Base-by-base conservation (phyloP, 2,797 vertebrate species). In the Mionectes olivaceus region DNA sequence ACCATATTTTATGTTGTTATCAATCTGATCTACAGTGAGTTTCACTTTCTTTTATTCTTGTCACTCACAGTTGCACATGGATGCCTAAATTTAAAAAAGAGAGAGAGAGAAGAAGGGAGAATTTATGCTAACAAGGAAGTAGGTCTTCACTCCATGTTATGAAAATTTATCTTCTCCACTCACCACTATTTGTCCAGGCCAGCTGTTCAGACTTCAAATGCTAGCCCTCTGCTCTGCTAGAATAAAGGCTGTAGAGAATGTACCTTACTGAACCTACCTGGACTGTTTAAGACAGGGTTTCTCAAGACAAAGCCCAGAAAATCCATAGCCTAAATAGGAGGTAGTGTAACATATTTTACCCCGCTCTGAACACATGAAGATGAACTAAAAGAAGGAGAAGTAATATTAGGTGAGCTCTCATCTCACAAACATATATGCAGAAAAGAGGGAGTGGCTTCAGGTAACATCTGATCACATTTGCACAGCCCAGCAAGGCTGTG, bases 401-500 rank as follows among this genome's bases (percentile, higher is more conserved):
- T 37, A 76, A 55, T 52, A 27, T 1, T 41, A 32, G 5, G 11
- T 60, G 27, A 89, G 3, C 2, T 81, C 13, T 52, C 10, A 71
- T 67, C 6, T 83, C 16, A 18, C 18, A 3, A 37, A 9, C 3
- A 10, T 5, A 32, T 10, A 6, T 16, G n/a, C 6, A 17, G 43
- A 83, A 92, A 75, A 79, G 19, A 18, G 46, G 12, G 13, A 71
- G 2, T 33, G 19, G 11, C 23, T 61, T 90, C 13, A 41, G 16
- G 22, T 16, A 27, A 67, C 0, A 1, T n/a, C 39, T 67, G 30
- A 8, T 19, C 64, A 53, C 30, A 52, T 84, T 81, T 78, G 30
- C 15, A 16, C 12, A 30, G 33, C 13, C 16, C 39, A 78, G 1
- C 0, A 2, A 61, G 16, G 3, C 44, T 47, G 6, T 1, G 1